phyloP scores from a whole-genome alignment of 2,888 invertebrate species.

The Priocnemis perturbator region DNA sequence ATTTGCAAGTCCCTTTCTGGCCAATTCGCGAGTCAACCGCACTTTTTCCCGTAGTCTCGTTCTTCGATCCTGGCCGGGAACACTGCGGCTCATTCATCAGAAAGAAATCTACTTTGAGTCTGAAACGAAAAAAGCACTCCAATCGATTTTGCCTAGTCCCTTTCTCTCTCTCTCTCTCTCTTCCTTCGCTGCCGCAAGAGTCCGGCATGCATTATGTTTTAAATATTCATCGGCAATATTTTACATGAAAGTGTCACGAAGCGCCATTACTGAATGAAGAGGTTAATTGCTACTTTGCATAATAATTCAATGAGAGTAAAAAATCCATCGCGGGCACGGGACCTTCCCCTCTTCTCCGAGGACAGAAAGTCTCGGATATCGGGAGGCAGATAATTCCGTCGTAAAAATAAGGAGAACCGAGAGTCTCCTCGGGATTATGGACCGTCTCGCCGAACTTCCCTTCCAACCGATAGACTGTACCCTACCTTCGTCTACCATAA shows the following conservation, averaged over 20 bases:
- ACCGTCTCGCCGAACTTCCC: constrained; percentile 12
- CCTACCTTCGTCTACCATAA: not conserved
- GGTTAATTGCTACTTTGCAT: constrained; percentile 68
- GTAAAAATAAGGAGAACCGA: constrained; percentile 29
- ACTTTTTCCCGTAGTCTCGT: too few species aligned
- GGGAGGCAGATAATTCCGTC: constrained; percentile 43
- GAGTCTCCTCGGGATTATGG: constrained; percentile 34
- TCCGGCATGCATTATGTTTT: constrained; percentile 26
- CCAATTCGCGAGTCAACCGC: too few species aligned
- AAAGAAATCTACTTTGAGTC: constrained; percentile 33
- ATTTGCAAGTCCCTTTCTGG: too few species aligned
- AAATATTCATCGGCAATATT: constrained; percentile 63
- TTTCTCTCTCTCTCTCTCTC: too few species aligned
- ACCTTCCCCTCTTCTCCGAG: constrained; percentile 15
- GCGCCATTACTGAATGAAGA: constrained; percentile 52
- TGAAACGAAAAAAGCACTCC: constrained; percentile 38
- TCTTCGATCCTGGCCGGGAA: too few species aligned
- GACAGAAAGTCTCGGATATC: constrained; percentile 40
- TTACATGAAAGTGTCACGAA: constrained; percentile 49
- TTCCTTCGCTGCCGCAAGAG: too few species aligned
- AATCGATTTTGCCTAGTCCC: constrained; percentile 23
- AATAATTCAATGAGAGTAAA: constrained; percentile 62
- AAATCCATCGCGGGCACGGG: constrained; percentile 28
- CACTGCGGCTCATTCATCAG: too few species aligned
- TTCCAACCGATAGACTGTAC: constrained; percentile 13